phyloP scores from a whole-genome alignment of 2,888 invertebrate genomes.

The Euclidia mi region DNA sequence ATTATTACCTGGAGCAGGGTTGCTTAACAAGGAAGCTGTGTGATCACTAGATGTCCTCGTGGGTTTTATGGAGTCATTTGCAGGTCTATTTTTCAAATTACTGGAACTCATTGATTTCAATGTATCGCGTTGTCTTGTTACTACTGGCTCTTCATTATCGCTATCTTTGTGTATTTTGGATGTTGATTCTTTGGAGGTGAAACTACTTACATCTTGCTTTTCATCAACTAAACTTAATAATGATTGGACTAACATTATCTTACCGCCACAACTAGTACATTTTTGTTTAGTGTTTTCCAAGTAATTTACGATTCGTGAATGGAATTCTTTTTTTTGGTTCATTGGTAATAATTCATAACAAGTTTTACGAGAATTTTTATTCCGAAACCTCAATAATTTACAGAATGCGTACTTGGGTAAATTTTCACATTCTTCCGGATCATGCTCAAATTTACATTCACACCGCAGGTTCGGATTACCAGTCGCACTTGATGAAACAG shows the following conservation, averaged over 20 bases:
- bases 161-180: constrained; percentile 10
- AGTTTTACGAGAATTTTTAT: constrained; percentile 82
- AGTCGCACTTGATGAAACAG: constrained; percentile 39
- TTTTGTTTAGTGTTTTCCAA: constrained; percentile 85
- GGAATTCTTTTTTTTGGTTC: constrained; percentile 89
- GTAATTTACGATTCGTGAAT: constrained; percentile 85
- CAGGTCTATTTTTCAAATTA: constrained; percentile 13
- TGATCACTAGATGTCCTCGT: constrained; percentile 37
- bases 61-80: constrained; percentile 17
- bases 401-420: constrained; percentile 90
- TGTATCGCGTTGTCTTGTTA: constrained; percentile 14
- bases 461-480: constrained; percentile 64
- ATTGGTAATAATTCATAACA: constrained; percentile 88
- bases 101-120: constrained; percentile 11
- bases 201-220: constrained; percentile 5
- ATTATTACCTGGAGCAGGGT: constrained; percentile 22
- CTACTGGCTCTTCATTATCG: constrained; percentile 8
- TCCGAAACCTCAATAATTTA: constrained; percentile 89
- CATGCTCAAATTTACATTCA: constrained; percentile 79
- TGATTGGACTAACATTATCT: constrained; percentile 76
- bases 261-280: constrained; percentile 87
- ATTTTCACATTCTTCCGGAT: constrained; percentile 68
- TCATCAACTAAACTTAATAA: constrained; percentile 49
- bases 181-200: background rate
- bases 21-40: constrained; percentile 12